Evolutionary conservation across 2,797 vertebrate species (phyloP).

Genomic region (Streptopelia turtur): DNA sequence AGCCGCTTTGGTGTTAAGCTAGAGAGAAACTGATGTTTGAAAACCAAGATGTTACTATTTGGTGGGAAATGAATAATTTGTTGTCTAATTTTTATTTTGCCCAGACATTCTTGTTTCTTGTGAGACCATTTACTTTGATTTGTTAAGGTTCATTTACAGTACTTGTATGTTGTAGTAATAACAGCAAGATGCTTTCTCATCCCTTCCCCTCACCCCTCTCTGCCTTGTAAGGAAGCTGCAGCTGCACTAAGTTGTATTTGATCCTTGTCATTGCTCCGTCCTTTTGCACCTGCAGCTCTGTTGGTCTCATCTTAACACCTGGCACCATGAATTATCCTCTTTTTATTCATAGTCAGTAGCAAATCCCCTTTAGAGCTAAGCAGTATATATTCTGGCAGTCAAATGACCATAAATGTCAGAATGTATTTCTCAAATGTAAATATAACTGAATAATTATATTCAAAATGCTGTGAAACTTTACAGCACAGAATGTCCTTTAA

Average conservation of each 20-base stretch:
- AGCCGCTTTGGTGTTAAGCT: not conserved
- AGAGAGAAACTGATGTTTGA: constrained; percentile 8
- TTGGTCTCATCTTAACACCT: constrained; percentile 81
- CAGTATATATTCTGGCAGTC: constrained; percentile 54
- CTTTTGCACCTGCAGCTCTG: constrained; percentile 89
- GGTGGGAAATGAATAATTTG: not conserved
- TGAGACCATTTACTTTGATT: constrained; percentile 1
- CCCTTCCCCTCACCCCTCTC: constrained; percentile 54
- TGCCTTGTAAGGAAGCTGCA: constrained; percentile 74
- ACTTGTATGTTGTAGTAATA: constrained; percentile 52
- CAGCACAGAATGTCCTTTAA: not conserved
- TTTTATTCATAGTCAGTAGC: constrained; percentile 67
- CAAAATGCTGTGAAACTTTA: constrained; percentile 37
- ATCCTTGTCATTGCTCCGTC: constrained; percentile 76
- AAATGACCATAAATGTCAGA: constrained; percentile 69
- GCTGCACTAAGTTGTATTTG: constrained; percentile 78
- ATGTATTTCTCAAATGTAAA: constrained; percentile 62
- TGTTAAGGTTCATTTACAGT: constrained; percentile 50
- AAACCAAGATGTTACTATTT: constrained; percentile 12
- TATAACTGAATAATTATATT: constrained; percentile 59
- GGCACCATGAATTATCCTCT: constrained; percentile 77
- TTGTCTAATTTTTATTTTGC: constrained; percentile 11
- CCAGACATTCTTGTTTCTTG: not conserved
- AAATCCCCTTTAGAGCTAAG: constrained; percentile 63
- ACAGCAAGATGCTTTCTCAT: constrained; percentile 58